Evolutionary conservation across 2,797 vertebrate species (phyloP).

Genomic region (Sphenopsis melanotis): DNA sequence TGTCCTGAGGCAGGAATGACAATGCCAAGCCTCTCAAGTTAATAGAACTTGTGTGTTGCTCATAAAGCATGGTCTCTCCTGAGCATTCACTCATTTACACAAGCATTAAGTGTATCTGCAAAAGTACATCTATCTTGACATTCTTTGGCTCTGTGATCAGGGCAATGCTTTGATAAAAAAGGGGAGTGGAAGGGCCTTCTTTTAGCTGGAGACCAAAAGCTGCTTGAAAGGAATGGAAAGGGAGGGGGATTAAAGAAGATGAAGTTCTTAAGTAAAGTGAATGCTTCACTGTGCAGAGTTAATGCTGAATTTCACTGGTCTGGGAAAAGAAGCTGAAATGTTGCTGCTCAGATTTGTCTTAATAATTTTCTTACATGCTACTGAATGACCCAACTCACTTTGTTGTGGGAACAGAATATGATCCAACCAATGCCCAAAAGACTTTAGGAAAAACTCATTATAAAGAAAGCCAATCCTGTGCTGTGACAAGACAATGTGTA

Average conservation of each 20-base stretch:
- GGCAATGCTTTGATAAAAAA: neutral
- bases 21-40: neutral
- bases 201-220: slow-evolving; percentile 26
- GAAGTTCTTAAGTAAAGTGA: slow-evolving; percentile 9
- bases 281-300: neutral
- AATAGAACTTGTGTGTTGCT: neutral
- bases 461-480: neutral
- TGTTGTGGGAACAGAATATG: neutral
- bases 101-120: neutral
- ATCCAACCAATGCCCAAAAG: neutral
- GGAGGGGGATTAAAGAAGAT: neutral
- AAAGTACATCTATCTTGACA: neutral
- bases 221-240: neutral
- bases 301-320: slow-evolving; percentile 8
- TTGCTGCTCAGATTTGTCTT: neutral
- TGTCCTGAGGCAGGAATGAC: neutral
- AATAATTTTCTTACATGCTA: neutral
- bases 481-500: fast-evolving
- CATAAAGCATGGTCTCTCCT: neutral
- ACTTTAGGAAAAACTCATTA: neutral
- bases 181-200: neutral
- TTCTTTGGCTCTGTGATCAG: neutral
- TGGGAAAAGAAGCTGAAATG: slow-evolving; percentile 5
- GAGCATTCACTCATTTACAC: neutral
- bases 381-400: neutral